Evolutionary conservation across 1,140 invertebrate genomes (phyloP).

Genomic region (Drosophila repleta): DNA sequence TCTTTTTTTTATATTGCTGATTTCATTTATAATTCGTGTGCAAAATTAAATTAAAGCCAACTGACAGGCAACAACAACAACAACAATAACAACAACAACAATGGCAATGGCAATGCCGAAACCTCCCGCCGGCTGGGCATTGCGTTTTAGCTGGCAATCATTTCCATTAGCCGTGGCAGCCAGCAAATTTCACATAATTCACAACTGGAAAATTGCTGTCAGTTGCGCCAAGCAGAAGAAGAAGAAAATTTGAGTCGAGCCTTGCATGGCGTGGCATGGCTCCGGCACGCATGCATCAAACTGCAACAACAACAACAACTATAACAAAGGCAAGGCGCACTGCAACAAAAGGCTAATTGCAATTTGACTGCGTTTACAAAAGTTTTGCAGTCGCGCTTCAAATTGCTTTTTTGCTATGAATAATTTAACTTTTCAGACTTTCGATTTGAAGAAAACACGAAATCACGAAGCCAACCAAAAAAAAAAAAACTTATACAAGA

Average conservation of each 20-base stretch:
- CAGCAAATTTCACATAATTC: conserved; percentile 79
- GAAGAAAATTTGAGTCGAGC: conserved; percentile 59
- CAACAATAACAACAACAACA: conserved; percentile 12
- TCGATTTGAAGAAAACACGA: conserved; percentile 75
- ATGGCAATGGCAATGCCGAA: conserved; percentile 29
- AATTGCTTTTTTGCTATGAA: conserved; percentile 80
- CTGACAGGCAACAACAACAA: conserved; percentile 61
- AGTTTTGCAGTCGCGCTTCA: conserved; percentile 62
- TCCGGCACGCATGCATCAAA: conserved; percentile 77
- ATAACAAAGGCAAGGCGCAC: conserved; percentile 45
- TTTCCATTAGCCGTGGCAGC: conserved; percentile 77
- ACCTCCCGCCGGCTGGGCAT: conserved; percentile 43
- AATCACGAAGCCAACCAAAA: conserved; percentile 38
- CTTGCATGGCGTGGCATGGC: conserved; percentile 39
- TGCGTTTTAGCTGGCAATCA: conserved; percentile 81
- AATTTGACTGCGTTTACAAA: conserved; percentile 80
- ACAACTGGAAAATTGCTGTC: conserved; percentile 82
- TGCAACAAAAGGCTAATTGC: conserved; percentile 80
- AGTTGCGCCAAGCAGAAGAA: conserved; percentile 60
- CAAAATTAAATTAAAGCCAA: conserved; percentile 82
- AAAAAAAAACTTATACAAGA: conserved; percentile 37
- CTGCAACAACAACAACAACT: conserved; percentile 54
- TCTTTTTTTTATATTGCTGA: conserved; percentile 49
- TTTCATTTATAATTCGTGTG: conserved; percentile 83
- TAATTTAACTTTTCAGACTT: conserved; percentile 82